phyloP scores from a whole-genome alignment of 2,888 invertebrate species.

The Aspidapion aeneum region DNA sequence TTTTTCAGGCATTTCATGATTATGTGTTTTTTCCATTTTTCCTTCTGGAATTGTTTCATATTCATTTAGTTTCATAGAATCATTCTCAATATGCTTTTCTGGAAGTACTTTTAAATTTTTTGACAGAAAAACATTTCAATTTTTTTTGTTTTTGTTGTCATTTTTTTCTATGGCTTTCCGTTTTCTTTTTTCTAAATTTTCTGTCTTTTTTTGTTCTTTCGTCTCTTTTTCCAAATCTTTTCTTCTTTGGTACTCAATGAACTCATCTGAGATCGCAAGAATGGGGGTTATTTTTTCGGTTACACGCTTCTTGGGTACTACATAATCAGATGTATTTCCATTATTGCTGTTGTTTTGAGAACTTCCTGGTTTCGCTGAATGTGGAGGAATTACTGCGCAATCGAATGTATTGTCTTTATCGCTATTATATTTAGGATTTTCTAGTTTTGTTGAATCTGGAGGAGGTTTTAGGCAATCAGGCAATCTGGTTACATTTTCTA shows the following conservation, averaged over 20 bases:
- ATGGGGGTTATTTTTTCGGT: conserved; percentile 9
- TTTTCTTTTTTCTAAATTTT: not conserved
- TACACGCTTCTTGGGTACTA: not conserved
- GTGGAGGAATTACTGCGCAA: not conserved
- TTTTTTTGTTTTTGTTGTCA: not conserved
- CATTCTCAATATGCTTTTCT: not conserved
- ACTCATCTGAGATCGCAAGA: conserved; percentile 11
- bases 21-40: not conserved
- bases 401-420: not conserved
- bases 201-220: not conserved
- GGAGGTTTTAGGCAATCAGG: not conserved
- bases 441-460: conserved; percentile 1
- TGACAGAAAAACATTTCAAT: not conserved
- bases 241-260: conserved; percentile 15
- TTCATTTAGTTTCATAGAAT: not conserved
- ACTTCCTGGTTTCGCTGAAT: too few species aligned
- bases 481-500: not conserved
- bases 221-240: conserved; percentile 8
- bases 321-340: not conserved
- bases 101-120: not conserved
- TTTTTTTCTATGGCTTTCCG: not conserved
- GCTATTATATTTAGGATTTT: too few species aligned
- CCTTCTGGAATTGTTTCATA: not conserved
- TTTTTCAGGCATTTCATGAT: not conserved
- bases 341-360: too few species aligned